Evolutionary conservation across 2,888 invertebrate genomes (phyloP), one percentile per base, ranked within the genome.

Genomic region (Amphiduros pacificus): DNA sequence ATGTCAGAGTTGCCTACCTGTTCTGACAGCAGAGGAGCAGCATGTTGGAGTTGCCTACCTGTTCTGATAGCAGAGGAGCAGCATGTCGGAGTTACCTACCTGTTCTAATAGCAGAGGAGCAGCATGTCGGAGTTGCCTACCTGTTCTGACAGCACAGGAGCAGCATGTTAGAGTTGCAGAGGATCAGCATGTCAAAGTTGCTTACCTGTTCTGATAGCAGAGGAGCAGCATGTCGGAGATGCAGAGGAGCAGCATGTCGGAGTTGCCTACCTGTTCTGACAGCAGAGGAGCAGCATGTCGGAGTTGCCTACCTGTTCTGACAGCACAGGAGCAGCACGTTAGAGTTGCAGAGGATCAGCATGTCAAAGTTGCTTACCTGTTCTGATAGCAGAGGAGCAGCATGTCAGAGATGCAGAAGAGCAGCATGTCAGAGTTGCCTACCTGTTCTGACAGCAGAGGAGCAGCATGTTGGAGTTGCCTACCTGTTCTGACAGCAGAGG

Each of bases 401-500:
- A 76, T 69, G 28, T 78, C 79, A 55, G 69, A 67, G 59, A 73
- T 74, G 58, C n/a, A n/a, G n/a, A n/a, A n/a, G n/a, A n/a, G n/a
- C n/a, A n/a, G n/a, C n/a, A n/a, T n/a, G n/a, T n/a, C n/a, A n/a
- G n/a, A n/a, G n/a, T n/a, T n/a, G n/a, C n/a, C n/a, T n/a, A 78
- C 80, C 77, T 77, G 48, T 72, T 63, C 57, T 79, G 76, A 66
- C 78, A 80, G 60, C n/a, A n/a, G n/a, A n/a, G n/a, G n/a, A n/a
- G n/a, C n/a, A n/a, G n/a, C n/a, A n/a, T n/a, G n/a, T n/a, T n/a
- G n/a, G n/a, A n/a, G n/a, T n/a, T n/a, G n/a, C n/a, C n/a, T n/a
- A n/a, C n/a, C n/a, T n/a, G n/a, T n/a, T n/a, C n/a, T n/a, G n/a
- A n/a, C n/a, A n/a, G n/a, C n/a, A n/a, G n/a, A n/a, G n/a, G n/a